Conservation (phyloP, 2,797 vertebrate genomes). For the Crypturellus tataupa region DNA sequence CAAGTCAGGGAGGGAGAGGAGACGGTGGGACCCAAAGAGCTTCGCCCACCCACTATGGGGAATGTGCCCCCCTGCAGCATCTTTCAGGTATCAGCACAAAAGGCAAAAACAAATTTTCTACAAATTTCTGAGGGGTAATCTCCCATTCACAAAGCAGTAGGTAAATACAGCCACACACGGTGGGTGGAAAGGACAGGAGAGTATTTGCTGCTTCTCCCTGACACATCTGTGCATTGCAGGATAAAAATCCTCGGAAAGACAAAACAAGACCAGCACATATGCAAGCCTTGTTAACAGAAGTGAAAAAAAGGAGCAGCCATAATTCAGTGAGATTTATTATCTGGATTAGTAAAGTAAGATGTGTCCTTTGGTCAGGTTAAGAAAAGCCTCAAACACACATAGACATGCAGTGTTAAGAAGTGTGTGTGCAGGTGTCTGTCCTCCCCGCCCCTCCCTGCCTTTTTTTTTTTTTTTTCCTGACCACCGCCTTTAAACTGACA, state of each 20-base stretch:
- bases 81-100: neutral
- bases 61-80: neutral
- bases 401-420: too few relatives aligned
- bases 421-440: too few relatives aligned
- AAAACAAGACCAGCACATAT: neutral
- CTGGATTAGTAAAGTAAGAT: neutral
- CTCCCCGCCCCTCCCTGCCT: too few relatives aligned
- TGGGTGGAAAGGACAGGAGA: neutral
- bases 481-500: too few relatives aligned
- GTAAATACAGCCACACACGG: neutral
- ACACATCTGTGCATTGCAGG: neutral
- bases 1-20: neutral
- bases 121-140: constrained; percentile 24
- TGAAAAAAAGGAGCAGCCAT: neutral
- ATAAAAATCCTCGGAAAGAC: neutral
- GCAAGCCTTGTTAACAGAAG: neutral
- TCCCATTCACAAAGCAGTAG: neutral
- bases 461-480: too few relatives aligned
- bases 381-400: neutral
- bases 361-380: neutral
- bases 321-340: neutral
- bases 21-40: neutral
- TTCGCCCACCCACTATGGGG: neutral
- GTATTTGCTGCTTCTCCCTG: neutral
- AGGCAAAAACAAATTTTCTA: neutral